phyloP scores from a whole-genome alignment of 1,140 invertebrate genomes.

The Lepidurus apus region DNA sequence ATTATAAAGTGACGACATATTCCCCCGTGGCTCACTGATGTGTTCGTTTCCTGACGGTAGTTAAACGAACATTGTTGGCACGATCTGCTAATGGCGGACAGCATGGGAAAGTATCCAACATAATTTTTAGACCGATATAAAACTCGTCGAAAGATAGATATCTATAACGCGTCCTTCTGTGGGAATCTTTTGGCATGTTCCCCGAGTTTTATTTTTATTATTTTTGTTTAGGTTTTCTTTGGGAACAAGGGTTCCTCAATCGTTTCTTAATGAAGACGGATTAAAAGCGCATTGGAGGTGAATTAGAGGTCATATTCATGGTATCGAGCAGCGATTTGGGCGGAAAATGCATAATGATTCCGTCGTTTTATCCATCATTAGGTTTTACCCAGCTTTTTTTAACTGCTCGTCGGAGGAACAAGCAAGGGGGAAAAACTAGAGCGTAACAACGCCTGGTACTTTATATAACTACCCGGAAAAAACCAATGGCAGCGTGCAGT shows the following conservation, averaged over 20 bases:
- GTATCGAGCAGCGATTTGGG: not conserved
- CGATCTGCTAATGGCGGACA: not conserved
- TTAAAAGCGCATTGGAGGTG: not conserved
- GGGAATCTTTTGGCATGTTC: not conserved
- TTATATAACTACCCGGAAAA: not conserved
- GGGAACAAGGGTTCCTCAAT: not conserved
- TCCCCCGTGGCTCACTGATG: not conserved
- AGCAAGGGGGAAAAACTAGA: not conserved
- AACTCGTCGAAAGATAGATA: not conserved
- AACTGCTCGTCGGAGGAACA: not conserved
- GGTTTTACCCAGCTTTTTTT: not conserved
- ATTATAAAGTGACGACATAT: not conserved
- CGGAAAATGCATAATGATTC: not conserved
- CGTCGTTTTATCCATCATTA: not conserved
- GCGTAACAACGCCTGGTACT: not conserved
- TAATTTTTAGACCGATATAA: not conserved
- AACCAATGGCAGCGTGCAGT: not conserved
- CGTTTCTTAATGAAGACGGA: not conserved
- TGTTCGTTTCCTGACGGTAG: not conserved
- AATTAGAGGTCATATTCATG: not conserved
- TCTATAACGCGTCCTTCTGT: not conserved
- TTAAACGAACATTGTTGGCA: not conserved
- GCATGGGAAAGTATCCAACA: conserved; percentile 2
- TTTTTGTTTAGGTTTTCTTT: not conserved
- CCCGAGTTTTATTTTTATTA: not conserved